Evolutionary conservation across 2,113 vertebrate genomes (phyloP).

Genomic region (Lagenorhynchus albirostris): DNA sequence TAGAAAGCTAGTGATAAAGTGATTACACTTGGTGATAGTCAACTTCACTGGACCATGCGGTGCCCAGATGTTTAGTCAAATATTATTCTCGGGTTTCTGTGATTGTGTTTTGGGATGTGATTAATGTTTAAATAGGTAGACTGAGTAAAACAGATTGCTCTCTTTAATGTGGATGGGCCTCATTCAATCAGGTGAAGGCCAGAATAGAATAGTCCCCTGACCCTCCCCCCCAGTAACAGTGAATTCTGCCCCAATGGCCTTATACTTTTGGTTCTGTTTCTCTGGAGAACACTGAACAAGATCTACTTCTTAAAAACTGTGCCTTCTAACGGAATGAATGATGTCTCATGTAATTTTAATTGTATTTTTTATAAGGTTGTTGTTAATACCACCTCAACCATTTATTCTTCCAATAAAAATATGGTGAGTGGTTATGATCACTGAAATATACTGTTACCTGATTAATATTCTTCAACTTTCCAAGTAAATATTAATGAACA

Average conservation of each 20-base stretch:
- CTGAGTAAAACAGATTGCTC: not conserved
- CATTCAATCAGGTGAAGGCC: not conserved
- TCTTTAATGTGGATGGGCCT: not conserved
- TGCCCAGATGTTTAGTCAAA: not conserved
- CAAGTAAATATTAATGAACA: not conserved
- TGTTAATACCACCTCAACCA: not conserved
- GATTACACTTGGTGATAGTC: not conserved
- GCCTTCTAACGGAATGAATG: not conserved
- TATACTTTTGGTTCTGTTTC: not conserved
- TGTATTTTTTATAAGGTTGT: not conserved
- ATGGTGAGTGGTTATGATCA: not conserved
- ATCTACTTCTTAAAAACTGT: not conserved
- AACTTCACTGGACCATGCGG: rapidly evolving
- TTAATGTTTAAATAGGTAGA: not conserved
- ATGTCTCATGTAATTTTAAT: not conserved
- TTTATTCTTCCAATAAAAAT: not conserved
- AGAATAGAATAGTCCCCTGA: not conserved
- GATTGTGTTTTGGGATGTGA: not conserved
- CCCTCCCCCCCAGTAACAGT: not conserved
- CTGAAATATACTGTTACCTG: not conserved
- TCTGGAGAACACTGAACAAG: not conserved
- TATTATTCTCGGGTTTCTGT: not conserved
- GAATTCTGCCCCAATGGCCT: not conserved
- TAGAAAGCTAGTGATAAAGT: not conserved
- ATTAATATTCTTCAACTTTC: not conserved